phyloP scores from a whole-genome alignment of 2,888 invertebrate species.

The Tipula unca region DNA sequence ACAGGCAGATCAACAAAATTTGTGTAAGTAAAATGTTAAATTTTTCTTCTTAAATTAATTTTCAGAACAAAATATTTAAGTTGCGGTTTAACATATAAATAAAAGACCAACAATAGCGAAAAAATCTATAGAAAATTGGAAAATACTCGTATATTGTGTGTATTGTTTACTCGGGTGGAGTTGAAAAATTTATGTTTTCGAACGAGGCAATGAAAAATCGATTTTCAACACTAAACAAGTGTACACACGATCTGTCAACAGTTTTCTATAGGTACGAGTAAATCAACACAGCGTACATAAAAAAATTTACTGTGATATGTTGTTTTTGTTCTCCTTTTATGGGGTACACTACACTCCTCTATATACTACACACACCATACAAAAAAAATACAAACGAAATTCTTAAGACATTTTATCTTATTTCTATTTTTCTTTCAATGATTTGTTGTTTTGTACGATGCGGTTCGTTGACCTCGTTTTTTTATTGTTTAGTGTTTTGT shows the following conservation, averaged over 20 bases:
- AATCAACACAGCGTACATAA: background rate
- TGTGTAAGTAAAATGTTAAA: background rate
- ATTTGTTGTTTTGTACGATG: background rate
- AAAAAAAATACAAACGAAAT: background rate
- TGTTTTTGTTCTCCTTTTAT: background rate
- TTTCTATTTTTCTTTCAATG: background rate
- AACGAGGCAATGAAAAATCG: background rate
- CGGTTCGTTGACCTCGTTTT: background rate
- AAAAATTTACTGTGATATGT: background rate
- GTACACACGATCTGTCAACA: background rate
- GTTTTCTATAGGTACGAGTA: background rate
- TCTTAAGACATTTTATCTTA: background rate
- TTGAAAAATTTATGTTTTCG: background rate
- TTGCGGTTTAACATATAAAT: background rate
- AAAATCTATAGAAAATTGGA: background rate
- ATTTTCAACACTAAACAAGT: background rate
- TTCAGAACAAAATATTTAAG: background rate
- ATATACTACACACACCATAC: background rate
- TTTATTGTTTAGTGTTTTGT: background rate
- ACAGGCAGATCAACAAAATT: background rate
- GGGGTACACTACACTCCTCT: background rate
- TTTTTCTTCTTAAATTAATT: background rate
- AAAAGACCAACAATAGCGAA: too few species aligned
- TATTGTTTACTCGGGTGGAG: background rate
- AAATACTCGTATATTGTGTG: background rate